A percentile compares a stretch with the other conserved stretches of the same genome.
phyloP scores from a whole-genome alignment of 1,140 invertebrate species.

The Bombus picipes region DNA sequence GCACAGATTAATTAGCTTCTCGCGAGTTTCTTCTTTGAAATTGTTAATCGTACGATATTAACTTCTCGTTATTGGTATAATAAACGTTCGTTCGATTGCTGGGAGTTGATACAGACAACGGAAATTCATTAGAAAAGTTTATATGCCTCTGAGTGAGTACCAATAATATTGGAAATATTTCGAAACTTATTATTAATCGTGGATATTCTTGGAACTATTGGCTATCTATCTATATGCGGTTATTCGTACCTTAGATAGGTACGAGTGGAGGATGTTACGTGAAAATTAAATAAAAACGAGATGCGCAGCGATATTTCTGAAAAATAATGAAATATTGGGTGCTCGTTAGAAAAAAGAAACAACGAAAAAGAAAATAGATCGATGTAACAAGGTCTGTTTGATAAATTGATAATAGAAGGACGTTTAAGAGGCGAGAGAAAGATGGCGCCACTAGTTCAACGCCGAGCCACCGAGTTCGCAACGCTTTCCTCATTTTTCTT shows the following conservation, averaged over 20 bases:
- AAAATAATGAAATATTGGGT: too few relatives aligned
- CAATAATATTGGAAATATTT: background rate
- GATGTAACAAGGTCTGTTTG: background rate
- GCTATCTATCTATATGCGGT: too few relatives aligned
- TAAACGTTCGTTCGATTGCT: background rate
- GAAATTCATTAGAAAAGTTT: background rate
- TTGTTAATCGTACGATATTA: background rate
- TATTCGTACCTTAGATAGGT: background rate
- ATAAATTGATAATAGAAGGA: conserved; percentile 43
- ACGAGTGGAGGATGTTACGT: background rate
- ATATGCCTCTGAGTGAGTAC: rapidly evolving
- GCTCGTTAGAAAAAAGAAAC: background rate
- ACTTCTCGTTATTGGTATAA: background rate
- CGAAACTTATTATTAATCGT: background rate
- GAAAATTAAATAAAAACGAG: background rate
- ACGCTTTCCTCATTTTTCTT: background rate
- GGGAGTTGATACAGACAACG: rapidly evolving
- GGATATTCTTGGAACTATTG: background rate
- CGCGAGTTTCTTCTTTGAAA: background rate
- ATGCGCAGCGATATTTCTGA: background rate
- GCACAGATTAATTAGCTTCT: background rate
- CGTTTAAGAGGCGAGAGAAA: conserved; percentile 31
- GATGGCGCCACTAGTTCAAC: conserved; percentile 48
- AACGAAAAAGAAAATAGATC: background rate
- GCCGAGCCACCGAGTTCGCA: background rate